These are phyloP conservation scores for Drosophila anomalipes DNA, from an alignment of 2,888 invertebrate genomes.

Conservation along the genomic window DNA sequence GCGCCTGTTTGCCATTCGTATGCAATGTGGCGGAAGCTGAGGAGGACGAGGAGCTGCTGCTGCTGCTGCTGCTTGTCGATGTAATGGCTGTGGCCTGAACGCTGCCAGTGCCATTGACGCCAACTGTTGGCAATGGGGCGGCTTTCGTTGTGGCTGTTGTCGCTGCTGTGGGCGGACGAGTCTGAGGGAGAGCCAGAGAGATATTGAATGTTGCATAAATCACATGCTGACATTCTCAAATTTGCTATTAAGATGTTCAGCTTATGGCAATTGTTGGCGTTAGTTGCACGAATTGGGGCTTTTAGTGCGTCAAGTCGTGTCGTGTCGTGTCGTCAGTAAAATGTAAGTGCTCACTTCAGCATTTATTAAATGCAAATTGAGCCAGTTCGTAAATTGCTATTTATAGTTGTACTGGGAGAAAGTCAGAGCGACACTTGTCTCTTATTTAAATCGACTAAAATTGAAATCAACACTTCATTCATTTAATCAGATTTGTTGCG, in stretches of 20 bases:
- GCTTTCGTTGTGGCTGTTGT: conserved; percentile 42
- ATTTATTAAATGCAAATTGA: neutral
- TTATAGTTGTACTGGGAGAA: neutral
- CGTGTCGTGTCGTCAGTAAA: neutral
- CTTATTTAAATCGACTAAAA: neutral
- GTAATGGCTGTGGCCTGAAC: conserved; percentile 71
- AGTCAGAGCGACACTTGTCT: neutral
- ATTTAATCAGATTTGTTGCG: neutral
- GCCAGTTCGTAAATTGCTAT: neutral
- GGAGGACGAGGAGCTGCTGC: neutral
- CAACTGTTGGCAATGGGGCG: conserved; percentile 48
- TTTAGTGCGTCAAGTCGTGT: neutral
- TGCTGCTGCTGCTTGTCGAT: conserved; percentile 39
- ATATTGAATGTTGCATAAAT: conserved; percentile 8
- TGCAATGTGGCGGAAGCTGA: conserved; percentile 41
- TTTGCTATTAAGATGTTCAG: conserved; percentile 1
- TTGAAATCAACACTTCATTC: neutral
- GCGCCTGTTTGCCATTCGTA: conserved; percentile 73
- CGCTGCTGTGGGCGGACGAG: conserved; percentile 55
- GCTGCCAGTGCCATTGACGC: conserved; percentile 63
- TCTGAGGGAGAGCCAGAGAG: conserved; percentile 23
- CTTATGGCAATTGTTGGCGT: neutral
- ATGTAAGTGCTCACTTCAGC: neutral
- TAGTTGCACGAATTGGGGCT: neutral
- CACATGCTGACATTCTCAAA: conserved; percentile 11